Conservation (phyloP, 2,888 invertebrate species). For the Trissoscelio sp. region DNA sequence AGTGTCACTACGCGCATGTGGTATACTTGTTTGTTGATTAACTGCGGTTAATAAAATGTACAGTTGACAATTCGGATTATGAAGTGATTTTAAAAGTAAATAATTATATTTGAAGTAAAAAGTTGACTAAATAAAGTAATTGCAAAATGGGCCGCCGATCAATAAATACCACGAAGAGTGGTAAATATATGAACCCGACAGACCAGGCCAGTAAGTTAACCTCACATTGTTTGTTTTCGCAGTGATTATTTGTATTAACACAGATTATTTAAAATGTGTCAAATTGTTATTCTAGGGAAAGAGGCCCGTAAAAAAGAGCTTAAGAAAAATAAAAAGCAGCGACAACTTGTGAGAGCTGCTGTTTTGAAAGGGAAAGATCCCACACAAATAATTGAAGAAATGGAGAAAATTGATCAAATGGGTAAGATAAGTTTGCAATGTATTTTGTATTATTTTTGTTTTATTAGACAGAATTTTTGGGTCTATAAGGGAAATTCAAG, state of each 20-base stretch:
- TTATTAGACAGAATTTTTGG: no score
- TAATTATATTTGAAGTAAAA: no score
- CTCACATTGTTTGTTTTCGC: slow-evolving; percentile 62
- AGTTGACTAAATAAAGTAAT: not conserved
- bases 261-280: no score
- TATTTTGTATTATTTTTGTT: not conserved
- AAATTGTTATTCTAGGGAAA: slow-evolving; percentile 87
- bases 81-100: no score
- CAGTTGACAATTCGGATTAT: no score
- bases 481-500: no score
- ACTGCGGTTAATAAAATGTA: no score
- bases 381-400: slow-evolving; percentile 95
- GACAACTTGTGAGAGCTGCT: slow-evolving; percentile 97
- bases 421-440: slow-evolving; percentile 86
- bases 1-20: no score
- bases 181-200: slow-evolving; percentile 99
- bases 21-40: no score
- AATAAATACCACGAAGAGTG: slow-evolving; percentile 99
- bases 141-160: slow-evolving; percentile 87
- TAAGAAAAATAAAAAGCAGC: slow-evolving; percentile 99
- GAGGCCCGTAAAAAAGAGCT: slow-evolving; percentile 98
- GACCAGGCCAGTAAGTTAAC: slow-evolving; percentile 97
- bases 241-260: slow-evolving; percentile 4
- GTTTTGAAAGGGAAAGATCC: slow-evolving; percentile 99
- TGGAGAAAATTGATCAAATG: slow-evolving; percentile 99